Evolutionary conservation across 2,797 vertebrate genomes (phyloP), one percentile per base, ranked within the genome.

Genomic region (Manis javanica): DNA sequence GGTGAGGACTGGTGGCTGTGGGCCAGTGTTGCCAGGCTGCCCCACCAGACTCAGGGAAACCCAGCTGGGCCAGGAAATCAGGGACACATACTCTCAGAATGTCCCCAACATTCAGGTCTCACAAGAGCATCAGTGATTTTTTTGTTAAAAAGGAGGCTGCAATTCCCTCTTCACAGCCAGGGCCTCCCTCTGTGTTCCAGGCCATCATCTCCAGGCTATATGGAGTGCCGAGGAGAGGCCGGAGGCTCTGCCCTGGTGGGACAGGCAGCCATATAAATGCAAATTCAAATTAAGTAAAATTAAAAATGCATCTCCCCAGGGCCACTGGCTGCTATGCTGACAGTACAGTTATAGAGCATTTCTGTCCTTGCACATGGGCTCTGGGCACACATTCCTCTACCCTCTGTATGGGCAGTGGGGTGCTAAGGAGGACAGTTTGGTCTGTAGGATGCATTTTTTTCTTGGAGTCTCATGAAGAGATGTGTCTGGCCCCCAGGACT

Each of bases 401-500:
- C 4, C 11, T 77, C 46, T 39, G 9, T 4, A 0, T 16, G n/a
- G 87, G 87, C 49, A 9, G 6, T 55, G n/a, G 61, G 49, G 46
- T 49, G 15, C 0, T 1, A 8, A 37, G 46, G 57, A 46, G 3
- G 61, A 19, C 1, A 1, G 0, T 46, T 6, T 68, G 19, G 11
- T 66, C 87, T 23, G 11, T 24, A 63, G 68, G 74, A 4, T 19
- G 23, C 12, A 9, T 7, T 34, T 46, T 37, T 16, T 10, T 19
- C 46, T 13, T 3, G 42, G 59, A 51, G 53, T 63, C 6, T 5
- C 18, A 3, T 3, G 13, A 23, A 29, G 63, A 11, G 82, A 0
- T 57, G 13, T 0, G 0, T 39, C 37, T 46, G 75, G 57, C 42
- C 34, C 29, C 74, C n/a, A 0, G 4, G 64, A 31, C 66, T 2